A percentile compares a stretch with the other conserved stretches of the same genome.
Conservation (phyloP, 64 coral and sea anemone genomes). For the Trachythela sp. region DNA sequence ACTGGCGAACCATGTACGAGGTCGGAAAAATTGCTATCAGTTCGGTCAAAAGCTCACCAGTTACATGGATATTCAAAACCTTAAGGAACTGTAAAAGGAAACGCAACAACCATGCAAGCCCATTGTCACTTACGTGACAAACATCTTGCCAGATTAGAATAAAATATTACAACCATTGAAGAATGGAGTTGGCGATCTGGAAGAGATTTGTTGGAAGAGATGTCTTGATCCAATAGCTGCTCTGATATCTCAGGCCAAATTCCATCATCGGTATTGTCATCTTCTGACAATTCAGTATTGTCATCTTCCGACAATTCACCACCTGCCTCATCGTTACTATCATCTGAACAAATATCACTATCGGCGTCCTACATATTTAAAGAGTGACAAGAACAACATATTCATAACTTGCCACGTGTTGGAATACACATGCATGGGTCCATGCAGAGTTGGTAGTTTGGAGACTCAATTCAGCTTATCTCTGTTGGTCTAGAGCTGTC, state of each 20-base stretch:
- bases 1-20: conserved; percentile 25
- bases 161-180: conserved; percentile 34
- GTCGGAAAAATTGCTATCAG: conserved; percentile 21
- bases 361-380: too few species aligned
- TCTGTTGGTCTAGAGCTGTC: too few species aligned
- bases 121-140: conserved; percentile 25
- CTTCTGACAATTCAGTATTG: neutral
- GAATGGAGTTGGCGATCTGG: conserved; percentile 4
- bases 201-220: neutral
- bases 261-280: neutral
- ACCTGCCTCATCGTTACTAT: too few species aligned
- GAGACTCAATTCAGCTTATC: too few species aligned
- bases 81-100: conserved; percentile 43
- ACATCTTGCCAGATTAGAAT: conserved; percentile 24
- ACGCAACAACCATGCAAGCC: conserved; percentile 18
- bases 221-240: neutral
- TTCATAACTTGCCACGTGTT: too few species aligned
- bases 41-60: conserved; percentile 15
- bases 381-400: too few species aligned
- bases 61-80: conserved; percentile 3
- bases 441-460: too few species aligned
- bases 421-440: too few species aligned
- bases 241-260: neutral
- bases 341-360: too few species aligned
- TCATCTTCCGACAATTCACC: too few species aligned